A percentile compares a stretch with the other conserved stretches of the same genome.
phyloP scores from a whole-genome alignment of 2,797 vertebrate genomes.

The Antennarius maculatus region DNA sequence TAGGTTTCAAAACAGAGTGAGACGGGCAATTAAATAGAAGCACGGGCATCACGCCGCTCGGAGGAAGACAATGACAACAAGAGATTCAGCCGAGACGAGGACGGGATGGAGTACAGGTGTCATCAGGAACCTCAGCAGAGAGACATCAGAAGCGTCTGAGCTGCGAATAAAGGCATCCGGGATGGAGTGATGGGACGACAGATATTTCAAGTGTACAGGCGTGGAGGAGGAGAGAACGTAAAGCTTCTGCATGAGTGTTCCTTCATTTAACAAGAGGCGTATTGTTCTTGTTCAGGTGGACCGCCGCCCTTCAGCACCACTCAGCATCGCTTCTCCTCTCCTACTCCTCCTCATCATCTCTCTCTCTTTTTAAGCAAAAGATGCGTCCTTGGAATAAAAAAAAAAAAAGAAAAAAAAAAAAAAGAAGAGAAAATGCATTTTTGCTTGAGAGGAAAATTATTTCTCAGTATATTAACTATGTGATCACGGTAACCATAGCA shows the following conservation, averaged over 20 bases:
- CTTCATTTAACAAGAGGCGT: constrained; percentile 25
- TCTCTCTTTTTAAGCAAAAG: constrained; percentile 16
- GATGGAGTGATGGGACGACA: constrained; percentile 7
- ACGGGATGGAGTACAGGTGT: constrained; percentile 30
- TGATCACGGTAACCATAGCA: constrained; percentile 72
- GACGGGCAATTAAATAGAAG: constrained; percentile 47
- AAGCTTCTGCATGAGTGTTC: constrained; percentile 33
- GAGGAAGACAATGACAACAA: constrained; percentile 9
- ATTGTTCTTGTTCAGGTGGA: constrained; percentile 34
- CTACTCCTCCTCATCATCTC: constrained; percentile 56
- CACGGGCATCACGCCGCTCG: constrained; percentile 16
- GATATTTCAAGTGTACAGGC: constrained; percentile 26
- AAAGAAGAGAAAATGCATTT: constrained; percentile 9
- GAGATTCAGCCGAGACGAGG: constrained; percentile 20
- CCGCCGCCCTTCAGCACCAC: constrained; percentile 37
- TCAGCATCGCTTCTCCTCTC: constrained; percentile 36
- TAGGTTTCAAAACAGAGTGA: constrained; percentile 54
- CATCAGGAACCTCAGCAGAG: constrained; percentile 33
- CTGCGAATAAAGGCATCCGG: constrained; percentile 14
- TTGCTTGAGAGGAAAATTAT: constrained; percentile 52
- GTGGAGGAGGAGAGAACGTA: constrained; percentile 13
- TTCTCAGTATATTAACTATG: constrained; percentile 53
- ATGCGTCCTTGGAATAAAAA: constrained; percentile 50
- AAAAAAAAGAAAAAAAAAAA: neutral
- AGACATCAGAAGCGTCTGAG: constrained; percentile 24